Percentiles rank a stretch among this genome's conserved stretches.
phyloP scores from a whole-genome alignment of 2,113 vertebrate species.

The Polypterus senegalus region DNA sequence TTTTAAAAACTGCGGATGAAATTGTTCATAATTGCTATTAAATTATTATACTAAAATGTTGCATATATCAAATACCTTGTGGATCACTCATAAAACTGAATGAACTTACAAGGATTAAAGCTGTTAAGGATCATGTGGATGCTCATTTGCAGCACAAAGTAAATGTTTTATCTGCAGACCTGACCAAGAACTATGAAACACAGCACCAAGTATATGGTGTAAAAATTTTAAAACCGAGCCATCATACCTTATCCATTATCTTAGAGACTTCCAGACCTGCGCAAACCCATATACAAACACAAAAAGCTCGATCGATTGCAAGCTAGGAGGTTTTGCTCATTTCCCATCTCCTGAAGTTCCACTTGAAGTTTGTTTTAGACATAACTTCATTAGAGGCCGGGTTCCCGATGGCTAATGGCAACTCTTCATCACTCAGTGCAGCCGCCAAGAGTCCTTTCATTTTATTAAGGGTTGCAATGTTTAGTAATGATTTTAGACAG shows the following conservation, averaged over 20 bases:
- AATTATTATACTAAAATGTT: too few species aligned
- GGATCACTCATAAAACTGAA: neutral
- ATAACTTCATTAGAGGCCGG: constrained; percentile 49
- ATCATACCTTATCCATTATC: constrained; percentile 1
- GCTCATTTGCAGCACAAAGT: neutral
- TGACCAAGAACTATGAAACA: neutral
- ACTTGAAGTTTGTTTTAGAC: constrained; percentile 37
- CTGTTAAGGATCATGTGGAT: neutral
- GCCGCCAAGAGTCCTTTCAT: constrained; percentile 37
- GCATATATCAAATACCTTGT: neutral
- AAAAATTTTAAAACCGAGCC: neutral
- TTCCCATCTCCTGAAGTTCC: constrained; percentile 41
- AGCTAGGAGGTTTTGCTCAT: constrained; percentile 34
- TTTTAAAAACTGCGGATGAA: too few species aligned
- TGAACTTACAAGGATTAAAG: neutral
- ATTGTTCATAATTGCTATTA: too few species aligned
- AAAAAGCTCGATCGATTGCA: constrained; percentile 29
- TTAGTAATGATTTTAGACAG: constrained; percentile 45
- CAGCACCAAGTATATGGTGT: neutral
- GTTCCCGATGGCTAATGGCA: constrained; percentile 38
- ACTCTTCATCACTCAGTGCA: constrained; percentile 44
- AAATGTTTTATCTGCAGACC: neutral
- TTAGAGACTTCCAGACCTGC: neutral
- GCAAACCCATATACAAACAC: constrained; percentile 4
- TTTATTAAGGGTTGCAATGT: constrained; percentile 52